A percentile compares a stretch with the other conserved stretches of the same genome.
Conservation (phyloP, 2,888 invertebrate genomes). For the Brachyopa scutellaris region DNA sequence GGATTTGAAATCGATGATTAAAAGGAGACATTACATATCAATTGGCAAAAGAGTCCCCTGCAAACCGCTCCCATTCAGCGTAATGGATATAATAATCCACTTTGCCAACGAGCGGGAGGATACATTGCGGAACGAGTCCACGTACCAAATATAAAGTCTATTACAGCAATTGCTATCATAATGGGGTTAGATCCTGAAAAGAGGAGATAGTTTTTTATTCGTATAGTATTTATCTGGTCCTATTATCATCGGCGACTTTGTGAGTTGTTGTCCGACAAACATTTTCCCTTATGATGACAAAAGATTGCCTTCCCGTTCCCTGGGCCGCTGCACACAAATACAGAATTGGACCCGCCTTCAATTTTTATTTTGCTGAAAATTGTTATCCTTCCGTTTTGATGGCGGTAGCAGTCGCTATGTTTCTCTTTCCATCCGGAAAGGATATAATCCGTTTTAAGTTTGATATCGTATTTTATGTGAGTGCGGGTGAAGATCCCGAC, state of each 20-base stretch:
- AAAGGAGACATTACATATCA: no score
- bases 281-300: conserved; percentile 67
- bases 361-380: conserved; percentile 67
- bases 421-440: conserved; percentile 57
- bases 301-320: conserved; percentile 55
- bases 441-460: conserved; percentile 71
- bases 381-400: conserved; percentile 68
- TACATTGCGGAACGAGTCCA: conserved; percentile 33
- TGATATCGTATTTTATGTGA: conserved; percentile 71
- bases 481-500: conserved; percentile 50
- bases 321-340: conserved; percentile 4
- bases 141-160: conserved; percentile 67
- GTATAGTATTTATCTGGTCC: neutral
- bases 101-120: conserved; percentile 41
- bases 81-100: conserved; percentile 69
- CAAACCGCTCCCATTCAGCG: conserved; percentile 31
- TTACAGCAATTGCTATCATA: conserved; percentile 69
- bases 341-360: conserved; percentile 21
- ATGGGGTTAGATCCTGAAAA: conserved; percentile 66
- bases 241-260: conserved; percentile 47
- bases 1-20: no score
- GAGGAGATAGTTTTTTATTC: conserved; percentile 23
- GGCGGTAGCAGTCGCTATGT: conserved; percentile 4
- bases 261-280: conserved; percentile 66
- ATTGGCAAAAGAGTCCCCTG: neutral